A percentile compares a stretch with the other conserved stretches of the same genome.
Conservation (phyloP, 2,797 vertebrate species). For the Oophaga sylvatica region DNA sequence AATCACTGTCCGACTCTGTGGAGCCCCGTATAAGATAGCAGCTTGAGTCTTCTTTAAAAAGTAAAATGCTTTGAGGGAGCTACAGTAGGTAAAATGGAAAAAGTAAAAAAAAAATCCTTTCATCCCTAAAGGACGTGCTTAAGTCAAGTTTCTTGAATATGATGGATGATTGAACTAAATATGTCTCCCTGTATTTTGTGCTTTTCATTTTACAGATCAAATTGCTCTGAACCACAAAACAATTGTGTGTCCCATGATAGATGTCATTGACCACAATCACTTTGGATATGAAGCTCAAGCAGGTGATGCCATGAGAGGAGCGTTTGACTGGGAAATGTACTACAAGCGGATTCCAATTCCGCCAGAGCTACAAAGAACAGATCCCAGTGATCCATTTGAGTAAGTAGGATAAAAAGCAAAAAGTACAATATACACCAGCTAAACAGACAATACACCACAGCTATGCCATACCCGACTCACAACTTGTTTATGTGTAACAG, state of each 20-base stretch:
- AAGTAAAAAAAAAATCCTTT: slow-evolving; percentile 63
- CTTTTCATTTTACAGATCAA: slow-evolving; percentile 83
- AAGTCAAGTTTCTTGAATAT: slow-evolving; percentile 66
- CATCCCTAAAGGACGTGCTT: slow-evolving; percentile 56
- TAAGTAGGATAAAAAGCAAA: slow-evolving; percentile 73
- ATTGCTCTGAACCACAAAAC: slow-evolving; percentile 88
- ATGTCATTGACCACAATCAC: slow-evolving; percentile 93
- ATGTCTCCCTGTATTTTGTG: slow-evolving; percentile 74
- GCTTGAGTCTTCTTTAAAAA: slow-evolving; percentile 66
- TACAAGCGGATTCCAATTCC: slow-evolving; percentile 91
- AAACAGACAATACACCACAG: neutral
- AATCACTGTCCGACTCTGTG: slow-evolving; percentile 73
- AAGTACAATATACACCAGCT: neutral
- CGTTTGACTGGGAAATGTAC: slow-evolving; percentile 94
- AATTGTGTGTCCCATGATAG: slow-evolving; percentile 91
- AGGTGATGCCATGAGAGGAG: slow-evolving; percentile 88
- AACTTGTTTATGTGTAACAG: neutral
- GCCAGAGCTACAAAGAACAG: slow-evolving; percentile 81
- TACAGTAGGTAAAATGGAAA: slow-evolving; percentile 26
- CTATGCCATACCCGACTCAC: neutral
- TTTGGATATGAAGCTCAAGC: slow-evolving; percentile 90
- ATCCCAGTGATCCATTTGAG: slow-evolving; percentile 89
- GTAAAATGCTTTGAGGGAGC: slow-evolving; percentile 64
- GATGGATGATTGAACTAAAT: slow-evolving; percentile 71
- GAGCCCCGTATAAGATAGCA: slow-evolving; percentile 66